Evolutionary conservation across 2,113 vertebrate species (phyloP).

Genomic region (Gymnogyps californianus): DNA sequence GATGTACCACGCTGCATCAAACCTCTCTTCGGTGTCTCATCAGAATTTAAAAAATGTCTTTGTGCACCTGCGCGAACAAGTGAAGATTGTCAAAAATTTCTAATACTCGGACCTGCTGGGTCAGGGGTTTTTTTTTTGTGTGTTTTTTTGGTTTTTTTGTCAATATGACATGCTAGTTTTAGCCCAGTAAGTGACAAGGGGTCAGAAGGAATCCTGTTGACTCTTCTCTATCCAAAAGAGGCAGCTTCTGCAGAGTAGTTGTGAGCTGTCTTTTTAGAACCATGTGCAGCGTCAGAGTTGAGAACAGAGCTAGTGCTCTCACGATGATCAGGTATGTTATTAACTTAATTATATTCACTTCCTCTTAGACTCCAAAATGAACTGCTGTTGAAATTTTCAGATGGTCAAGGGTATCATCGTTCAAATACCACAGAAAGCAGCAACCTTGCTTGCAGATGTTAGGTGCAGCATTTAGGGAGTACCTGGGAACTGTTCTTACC

Average conservation of each 20-base stretch:
- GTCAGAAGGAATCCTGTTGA: background rate
- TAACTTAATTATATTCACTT: background rate
- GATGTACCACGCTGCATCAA: accelerated
- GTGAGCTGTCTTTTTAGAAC: background rate
- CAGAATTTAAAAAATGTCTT: background rate
- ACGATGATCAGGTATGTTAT: background rate
- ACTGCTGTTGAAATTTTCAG: background rate
- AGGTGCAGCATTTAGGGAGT: background rate
- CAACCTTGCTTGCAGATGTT: background rate
- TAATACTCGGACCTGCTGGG: background rate
- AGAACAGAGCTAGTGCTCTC: background rate
- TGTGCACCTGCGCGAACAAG: background rate
- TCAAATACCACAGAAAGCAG: background rate
- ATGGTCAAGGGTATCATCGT: background rate
- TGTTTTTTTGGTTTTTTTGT: background rate
- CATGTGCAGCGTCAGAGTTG: background rate
- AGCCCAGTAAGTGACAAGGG: background rate
- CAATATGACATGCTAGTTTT: background rate
- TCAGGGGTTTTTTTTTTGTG: background rate
- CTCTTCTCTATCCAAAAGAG: background rate
- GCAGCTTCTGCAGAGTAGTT: background rate
- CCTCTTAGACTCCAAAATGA: background rate
- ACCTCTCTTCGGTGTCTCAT: background rate
- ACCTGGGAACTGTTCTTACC: background rate
- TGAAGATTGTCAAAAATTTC: background rate